These are phyloP conservation scores for Parambassis ranga DNA, from an alignment of 2,797 vertebrate species.

Conservation along the genomic window DNA sequence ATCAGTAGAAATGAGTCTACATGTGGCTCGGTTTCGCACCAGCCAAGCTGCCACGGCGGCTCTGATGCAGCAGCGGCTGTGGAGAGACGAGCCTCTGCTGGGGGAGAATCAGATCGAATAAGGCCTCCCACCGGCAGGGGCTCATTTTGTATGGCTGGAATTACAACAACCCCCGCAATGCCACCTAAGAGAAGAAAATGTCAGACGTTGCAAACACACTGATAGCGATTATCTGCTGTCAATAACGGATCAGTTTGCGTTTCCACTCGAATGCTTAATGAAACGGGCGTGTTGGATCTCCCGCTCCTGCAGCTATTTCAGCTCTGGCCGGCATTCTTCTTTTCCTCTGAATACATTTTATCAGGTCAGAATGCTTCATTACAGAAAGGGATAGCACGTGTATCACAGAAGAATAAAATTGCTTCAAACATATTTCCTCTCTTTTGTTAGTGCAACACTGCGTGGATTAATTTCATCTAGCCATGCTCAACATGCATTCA, in stretches of 20 bases:
- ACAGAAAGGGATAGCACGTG: slow-evolving; percentile 22
- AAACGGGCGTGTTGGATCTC: background rate
- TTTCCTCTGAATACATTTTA: slow-evolving; percentile 9
- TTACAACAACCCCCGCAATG: slow-evolving; percentile 49
- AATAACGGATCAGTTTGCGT: slow-evolving; percentile 19
- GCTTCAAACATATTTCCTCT: slow-evolving; percentile 16
- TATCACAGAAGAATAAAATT: background rate
- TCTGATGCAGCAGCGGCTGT: slow-evolving; percentile 20
- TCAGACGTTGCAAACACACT: slow-evolving; percentile 45
- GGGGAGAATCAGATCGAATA: slow-evolving; percentile 57
- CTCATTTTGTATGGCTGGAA: slow-evolving; percentile 62
- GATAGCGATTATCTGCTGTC: slow-evolving; percentile 28
- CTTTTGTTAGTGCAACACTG: slow-evolving; percentile 51
- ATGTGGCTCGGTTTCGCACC: slow-evolving; percentile 47
- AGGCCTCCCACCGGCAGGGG: slow-evolving; percentile 58
- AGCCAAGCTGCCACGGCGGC: slow-evolving; percentile 31
- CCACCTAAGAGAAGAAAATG: slow-evolving; percentile 45
- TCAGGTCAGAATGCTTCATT: slow-evolving; percentile 23
- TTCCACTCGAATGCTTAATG: slow-evolving; percentile 2
- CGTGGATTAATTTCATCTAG: slow-evolving; percentile 60
- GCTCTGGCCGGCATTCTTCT: slow-evolving; percentile 16
- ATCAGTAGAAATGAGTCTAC: slow-evolving; percentile 64
- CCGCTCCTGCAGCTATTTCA: slow-evolving; percentile 4
- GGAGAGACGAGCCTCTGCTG: slow-evolving; percentile 44
- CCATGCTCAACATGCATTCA: slow-evolving; percentile 51